These are phyloP conservation scores for Dendronephthya gigantea DNA, from an alignment of 64 coral and sea anemone genomes.

Conservation along the genomic window DNA sequence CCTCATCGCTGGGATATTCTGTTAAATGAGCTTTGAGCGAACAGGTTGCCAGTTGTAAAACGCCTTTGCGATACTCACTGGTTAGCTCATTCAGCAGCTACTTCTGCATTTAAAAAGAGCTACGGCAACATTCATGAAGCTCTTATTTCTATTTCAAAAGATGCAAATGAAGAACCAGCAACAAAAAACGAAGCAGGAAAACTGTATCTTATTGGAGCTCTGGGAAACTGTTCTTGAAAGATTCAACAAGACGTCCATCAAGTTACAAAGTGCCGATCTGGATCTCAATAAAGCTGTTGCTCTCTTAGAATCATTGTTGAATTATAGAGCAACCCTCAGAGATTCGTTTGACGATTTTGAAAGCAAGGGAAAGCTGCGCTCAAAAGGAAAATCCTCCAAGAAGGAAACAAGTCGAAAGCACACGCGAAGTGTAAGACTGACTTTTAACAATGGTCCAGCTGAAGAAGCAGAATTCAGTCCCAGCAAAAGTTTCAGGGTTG, in stretches of 20 bases:
- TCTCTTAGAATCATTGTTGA: background rate
- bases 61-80: conserved; percentile 7
- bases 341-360: background rate
- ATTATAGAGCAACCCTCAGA: background rate
- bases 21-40: background rate
- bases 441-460: too few species aligned
- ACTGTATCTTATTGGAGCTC: background rate
- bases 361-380: background rate
- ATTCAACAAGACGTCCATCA: background rate
- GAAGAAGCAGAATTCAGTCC: too few species aligned
- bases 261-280: background rate
- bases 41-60: background rate
- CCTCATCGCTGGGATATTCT: background rate
- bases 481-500: too few species aligned
- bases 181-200: background rate
- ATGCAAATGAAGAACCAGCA: background rate
- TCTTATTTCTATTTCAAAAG: background rate
- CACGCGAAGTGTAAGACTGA: background rate
- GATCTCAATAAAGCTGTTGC: conserved; percentile 5
- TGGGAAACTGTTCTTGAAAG: background rate
- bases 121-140: background rate
- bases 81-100: background rate
- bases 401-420: background rate
- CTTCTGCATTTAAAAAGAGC: background rate
- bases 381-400: background rate